These are phyloP conservation scores for Pheucticus melanocephalus DNA, from an alignment of 2,113 vertebrate genomes.

Conservation along the genomic window DNA sequence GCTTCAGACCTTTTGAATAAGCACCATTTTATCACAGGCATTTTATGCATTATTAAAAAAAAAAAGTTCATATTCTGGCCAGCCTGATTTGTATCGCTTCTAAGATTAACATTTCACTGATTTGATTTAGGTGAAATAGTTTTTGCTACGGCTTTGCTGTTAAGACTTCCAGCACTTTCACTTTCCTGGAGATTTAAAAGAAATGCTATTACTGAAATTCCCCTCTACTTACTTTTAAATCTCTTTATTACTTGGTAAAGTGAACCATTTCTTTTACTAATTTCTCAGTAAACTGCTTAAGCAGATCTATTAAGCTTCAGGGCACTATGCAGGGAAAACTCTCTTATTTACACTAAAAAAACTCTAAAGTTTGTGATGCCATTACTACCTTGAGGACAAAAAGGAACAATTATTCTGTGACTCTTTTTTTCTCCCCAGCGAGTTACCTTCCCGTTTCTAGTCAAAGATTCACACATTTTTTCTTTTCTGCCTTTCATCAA, in stretches of 20 bases:
- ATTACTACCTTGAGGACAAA: not conserved
- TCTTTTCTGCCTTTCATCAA: not conserved
- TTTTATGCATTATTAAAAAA: not conserved
- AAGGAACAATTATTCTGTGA: not conserved
- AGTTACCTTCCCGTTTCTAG: not conserved
- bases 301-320: not conserved
- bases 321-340: not conserved
- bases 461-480: not conserved
- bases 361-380: not conserved
- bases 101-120: not conserved
- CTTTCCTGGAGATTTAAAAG: not conserved
- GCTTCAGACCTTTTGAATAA: not conserved
- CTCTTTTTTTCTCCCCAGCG: fast-evolving
- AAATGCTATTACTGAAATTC: not conserved
- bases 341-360: not conserved
- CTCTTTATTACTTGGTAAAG: not conserved
- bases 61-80: not conserved
- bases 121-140: not conserved
- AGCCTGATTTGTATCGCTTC: not conserved
- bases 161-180: not conserved
- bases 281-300: not conserved
- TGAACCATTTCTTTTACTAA: not conserved
- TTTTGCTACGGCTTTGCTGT: not conserved
- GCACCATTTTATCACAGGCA: not conserved
- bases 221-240: not conserved